Base-by-base conservation (phyloP, 1,140 invertebrate species). In the Macrocentrus cingulum region DNA sequence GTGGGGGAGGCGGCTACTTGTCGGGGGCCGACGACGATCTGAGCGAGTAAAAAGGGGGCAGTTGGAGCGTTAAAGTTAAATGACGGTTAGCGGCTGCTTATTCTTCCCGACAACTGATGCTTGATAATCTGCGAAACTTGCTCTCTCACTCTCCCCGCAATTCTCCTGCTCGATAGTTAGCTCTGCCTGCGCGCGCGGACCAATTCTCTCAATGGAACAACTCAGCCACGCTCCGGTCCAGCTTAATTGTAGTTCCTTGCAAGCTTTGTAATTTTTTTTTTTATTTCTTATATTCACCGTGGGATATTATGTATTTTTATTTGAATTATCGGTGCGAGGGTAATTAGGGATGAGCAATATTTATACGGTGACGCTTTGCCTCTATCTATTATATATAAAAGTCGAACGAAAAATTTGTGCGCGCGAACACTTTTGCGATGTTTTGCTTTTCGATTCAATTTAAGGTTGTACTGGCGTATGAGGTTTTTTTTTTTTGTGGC, bases 1-100 rank as follows among this genome's bases (percentile, higher is more conserved):
- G 18, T 7, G 19, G 22, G 22, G 22, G 46, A 29, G 41, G 39
- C 23, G 37, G 19, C 11, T 11, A 34, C n/a, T 25, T 11, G 6
- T 34, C 29, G 29, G 6, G 18, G n/a, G 55, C 22, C 9, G 19
- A 34, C 34, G 39, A 23, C 13, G 48, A 39, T 36, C 15, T n/a
- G 48, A 56, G 41, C 20, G 42, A 57, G 51, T 41, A 42, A 52
- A 54, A 59, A 62, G 66, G 61, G 71, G 72, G 68, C 71, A 79
- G 75, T 74, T 80, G 74, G 68, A 80, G 76, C 77, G 77, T 80
- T 80, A 79, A 80, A 80, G 77, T 80, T 80, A 79, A 80, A 80
- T 79, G 77, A 80, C 72, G 77, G 77, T 77, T 79, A 75, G 72
- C 72, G 76, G 75, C 73, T 79, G 75, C 75, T 80, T 77, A 80